Evolutionary conservation across 2,113 vertebrate species (phyloP).

Genomic region (Smithornis capensis): DNA sequence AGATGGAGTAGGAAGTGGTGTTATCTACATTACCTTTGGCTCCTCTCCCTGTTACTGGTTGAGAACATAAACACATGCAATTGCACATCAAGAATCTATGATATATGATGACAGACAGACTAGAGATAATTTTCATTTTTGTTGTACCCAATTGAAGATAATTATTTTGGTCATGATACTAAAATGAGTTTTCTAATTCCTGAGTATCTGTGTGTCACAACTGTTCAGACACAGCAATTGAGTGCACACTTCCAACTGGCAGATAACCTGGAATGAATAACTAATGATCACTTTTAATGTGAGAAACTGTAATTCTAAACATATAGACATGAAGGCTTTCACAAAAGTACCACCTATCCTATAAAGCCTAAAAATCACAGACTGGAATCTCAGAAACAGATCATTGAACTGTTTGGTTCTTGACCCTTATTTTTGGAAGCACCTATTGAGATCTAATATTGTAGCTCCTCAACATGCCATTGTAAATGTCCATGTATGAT

Average conservation of each 20-base stretch:
- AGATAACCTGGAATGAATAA: slow-evolving; percentile 45
- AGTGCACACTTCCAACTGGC: slow-evolving; percentile 38
- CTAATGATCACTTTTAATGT: background rate
- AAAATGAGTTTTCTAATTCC: no score
- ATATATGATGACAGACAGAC: background rate
- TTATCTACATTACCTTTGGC: background rate
- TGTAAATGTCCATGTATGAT: background rate
- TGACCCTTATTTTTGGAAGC: background rate
- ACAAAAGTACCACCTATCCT: background rate
- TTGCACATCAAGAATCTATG: background rate
- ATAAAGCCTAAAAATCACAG: background rate
- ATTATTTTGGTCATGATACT: slow-evolving; percentile 5
- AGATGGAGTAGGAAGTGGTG: background rate
- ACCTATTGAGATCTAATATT: background rate
- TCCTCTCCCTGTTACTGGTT: background rate
- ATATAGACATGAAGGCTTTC: background rate
- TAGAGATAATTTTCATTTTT: background rate
- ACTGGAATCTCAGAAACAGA: background rate
- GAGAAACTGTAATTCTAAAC: background rate
- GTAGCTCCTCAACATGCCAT: background rate
- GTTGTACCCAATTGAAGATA: slow-evolving; percentile 48
- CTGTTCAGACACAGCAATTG: slow-evolving; percentile 49
- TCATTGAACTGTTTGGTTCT: background rate
- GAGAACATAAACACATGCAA: background rate
- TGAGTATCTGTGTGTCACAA: no score